Evolutionary conservation across 2,888 invertebrate genomes (phyloP).

Genomic region (Neoaliturus tenellus): DNA sequence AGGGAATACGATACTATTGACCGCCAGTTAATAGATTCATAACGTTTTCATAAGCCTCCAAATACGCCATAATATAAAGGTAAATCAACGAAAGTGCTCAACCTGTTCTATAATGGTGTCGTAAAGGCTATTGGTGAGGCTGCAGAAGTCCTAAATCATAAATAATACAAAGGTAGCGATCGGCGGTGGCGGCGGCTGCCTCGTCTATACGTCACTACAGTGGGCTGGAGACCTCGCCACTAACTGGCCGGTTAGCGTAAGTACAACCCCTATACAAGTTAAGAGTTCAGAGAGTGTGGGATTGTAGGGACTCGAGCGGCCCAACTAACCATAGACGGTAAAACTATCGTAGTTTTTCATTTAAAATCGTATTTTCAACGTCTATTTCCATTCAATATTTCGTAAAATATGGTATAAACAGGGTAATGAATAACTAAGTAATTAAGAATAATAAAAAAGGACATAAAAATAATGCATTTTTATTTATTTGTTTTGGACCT

Average conservation of each 20-base stretch:
- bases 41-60: slow-evolving; percentile 27
- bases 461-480: too few species aligned
- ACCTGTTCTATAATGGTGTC: slow-evolving; percentile 46
- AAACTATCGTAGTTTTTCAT: too few species aligned
- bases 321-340: too few species aligned
- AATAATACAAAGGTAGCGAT: slow-evolving; percentile 44
- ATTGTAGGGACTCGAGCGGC: too few species aligned
- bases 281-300: too few species aligned
- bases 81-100: slow-evolving; percentile 38
- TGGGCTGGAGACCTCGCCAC: background rate
- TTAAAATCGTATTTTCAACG: too few species aligned
- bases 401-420: too few species aligned
- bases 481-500: too few species aligned
- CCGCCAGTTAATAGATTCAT: slow-evolving; percentile 34
- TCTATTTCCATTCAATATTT: too few species aligned
- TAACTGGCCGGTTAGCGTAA: background rate
- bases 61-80: slow-evolving; percentile 31
- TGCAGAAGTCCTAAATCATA: slow-evolving; percentile 44
- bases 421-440: too few species aligned
- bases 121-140: slow-evolving; percentile 34
- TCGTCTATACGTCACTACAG: slow-evolving; percentile 13
- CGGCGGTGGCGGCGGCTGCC: background rate
- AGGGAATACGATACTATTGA: background rate
- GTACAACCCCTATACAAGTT: too few species aligned
- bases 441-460: too few species aligned